Conservation (phyloP, 2,888 invertebrate species). For the Disparrhopalites patrizii region DNA sequence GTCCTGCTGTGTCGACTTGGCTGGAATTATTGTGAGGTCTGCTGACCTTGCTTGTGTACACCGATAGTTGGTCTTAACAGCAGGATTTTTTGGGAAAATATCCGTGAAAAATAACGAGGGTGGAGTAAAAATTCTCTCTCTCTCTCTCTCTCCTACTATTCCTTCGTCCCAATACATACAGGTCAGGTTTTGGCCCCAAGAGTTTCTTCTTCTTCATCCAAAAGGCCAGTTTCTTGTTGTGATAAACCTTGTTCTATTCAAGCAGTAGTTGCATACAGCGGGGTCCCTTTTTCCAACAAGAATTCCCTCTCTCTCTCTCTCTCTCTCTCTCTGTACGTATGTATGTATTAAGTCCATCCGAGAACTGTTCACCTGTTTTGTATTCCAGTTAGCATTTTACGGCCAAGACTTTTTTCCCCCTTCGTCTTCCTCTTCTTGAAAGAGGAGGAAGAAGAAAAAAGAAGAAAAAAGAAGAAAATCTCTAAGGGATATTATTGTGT, state of each 20-base stretch:
- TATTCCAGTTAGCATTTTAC: constrained; percentile 17
- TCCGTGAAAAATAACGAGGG: constrained; percentile 40
- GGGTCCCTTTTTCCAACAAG: constrained; percentile 18
- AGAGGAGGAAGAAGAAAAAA: not conserved
- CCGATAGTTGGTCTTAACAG: constrained; percentile 32
- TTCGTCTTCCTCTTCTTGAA: not conserved
- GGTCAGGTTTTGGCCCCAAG: constrained; percentile 4
- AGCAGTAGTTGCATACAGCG: constrained; percentile 19
- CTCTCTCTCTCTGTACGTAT: not conserved
- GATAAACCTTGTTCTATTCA: too few species aligned
- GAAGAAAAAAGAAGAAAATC: too few species aligned
- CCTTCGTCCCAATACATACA: not conserved
- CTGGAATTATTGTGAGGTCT: constrained; percentile 41
- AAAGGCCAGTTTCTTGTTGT: constrained; percentile 18
- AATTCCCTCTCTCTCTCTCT: constrained; percentile 11
- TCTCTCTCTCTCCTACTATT: not conserved
- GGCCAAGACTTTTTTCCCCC: not conserved
- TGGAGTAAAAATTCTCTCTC: constrained; percentile 8
- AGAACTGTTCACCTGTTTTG: constrained; percentile 16
- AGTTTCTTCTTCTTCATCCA: not conserved
- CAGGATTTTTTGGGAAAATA: constrained; percentile 37
- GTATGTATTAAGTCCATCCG: not conserved
- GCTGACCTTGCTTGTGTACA: constrained; percentile 39
- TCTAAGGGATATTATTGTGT: too few species aligned
- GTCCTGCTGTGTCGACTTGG: constrained; percentile 41